These are phyloP conservation scores for Bilobella aurantiaca DNA, from an alignment of 1,140 invertebrate genomes.

Conservation along the genomic window DNA sequence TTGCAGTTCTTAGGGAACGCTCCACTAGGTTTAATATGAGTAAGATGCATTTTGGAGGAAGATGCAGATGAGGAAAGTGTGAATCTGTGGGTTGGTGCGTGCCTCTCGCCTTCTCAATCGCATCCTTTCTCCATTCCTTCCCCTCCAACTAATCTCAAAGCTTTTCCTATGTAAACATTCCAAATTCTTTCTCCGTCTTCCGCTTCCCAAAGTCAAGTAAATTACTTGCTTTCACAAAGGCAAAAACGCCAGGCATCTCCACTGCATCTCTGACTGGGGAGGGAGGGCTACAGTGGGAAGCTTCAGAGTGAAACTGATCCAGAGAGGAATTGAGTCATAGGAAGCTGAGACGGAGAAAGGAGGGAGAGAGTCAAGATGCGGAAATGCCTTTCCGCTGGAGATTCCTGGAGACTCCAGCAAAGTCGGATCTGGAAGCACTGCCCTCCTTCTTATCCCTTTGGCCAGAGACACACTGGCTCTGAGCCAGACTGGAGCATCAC, in stretches of 20 bases:
- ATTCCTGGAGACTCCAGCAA: too few relatives aligned
- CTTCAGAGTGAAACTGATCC: background rate
- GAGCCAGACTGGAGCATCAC: too few relatives aligned
- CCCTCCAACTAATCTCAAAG: constrained; percentile 26
- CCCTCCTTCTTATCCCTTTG: too few relatives aligned
- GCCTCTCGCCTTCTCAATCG: constrained; percentile 1
- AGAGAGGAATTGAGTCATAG: background rate
- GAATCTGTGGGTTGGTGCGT: background rate
- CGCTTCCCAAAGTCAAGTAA: background rate
- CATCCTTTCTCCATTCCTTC: constrained; percentile 25
- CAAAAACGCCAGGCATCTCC: background rate
- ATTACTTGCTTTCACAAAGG: constrained; percentile 2
- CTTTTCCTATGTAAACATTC: constrained; percentile 28
- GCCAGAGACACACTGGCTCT: too few relatives aligned
- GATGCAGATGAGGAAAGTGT: background rate
- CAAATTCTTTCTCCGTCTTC: constrained; percentile 14
- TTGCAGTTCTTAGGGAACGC: too few relatives aligned
- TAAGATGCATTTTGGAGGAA: too few relatives aligned
- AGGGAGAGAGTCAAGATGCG: too few relatives aligned
- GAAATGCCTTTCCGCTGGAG: too few relatives aligned
- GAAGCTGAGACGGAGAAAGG: background rate
- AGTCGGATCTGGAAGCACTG: too few relatives aligned
- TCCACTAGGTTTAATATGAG: too few relatives aligned
- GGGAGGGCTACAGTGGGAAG: background rate
- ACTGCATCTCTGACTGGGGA: background rate